Conservation (phyloP, 2,888 invertebrate genomes). For the Meandrusa payeni region DNA sequence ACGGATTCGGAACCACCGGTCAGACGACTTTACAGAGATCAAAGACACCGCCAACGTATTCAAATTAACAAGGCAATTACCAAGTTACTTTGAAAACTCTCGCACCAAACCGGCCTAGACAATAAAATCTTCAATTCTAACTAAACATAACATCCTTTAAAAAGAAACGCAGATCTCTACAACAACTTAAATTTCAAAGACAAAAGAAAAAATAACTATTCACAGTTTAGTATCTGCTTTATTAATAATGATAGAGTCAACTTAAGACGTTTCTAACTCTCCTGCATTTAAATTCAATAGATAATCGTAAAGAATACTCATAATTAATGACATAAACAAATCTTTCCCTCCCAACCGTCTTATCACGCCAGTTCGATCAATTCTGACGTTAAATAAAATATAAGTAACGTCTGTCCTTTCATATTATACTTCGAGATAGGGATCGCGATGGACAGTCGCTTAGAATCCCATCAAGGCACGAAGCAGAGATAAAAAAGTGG, state of each 20-base stretch:
- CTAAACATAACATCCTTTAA: slow-evolving; percentile 28
- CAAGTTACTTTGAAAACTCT: slow-evolving; percentile 58
- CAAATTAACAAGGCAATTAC: slow-evolving; percentile 76
- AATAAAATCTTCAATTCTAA: slow-evolving; percentile 50
- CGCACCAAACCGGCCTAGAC: slow-evolving; percentile 43
- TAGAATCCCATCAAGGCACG: slow-evolving; percentile 71
- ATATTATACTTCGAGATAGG: slow-evolving; percentile 75
- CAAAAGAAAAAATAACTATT: no score
- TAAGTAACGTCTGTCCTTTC: slow-evolving; percentile 78
- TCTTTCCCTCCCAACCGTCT: slow-evolving; percentile 54
- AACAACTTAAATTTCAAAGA: not conserved
- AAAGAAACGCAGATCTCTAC: not conserved
- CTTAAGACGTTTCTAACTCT: slow-evolving; percentile 18
- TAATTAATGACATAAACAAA: slow-evolving; percentile 75
- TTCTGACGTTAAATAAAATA: slow-evolving; percentile 77
- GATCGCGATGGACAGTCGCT: slow-evolving; percentile 74
- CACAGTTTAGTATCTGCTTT: slow-evolving; percentile 1
- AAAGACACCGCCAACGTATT: slow-evolving; percentile 63
- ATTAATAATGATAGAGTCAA: slow-evolving; percentile 17
- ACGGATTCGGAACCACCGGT: slow-evolving; percentile 61
- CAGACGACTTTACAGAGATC: slow-evolving; percentile 58
- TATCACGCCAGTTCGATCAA: slow-evolving; percentile 73
- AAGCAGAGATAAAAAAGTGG: slow-evolving; percentile 63
- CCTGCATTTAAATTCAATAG: slow-evolving; percentile 30
- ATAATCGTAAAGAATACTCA: slow-evolving; percentile 47